These are phyloP conservation scores for Dolichoris vasculosae DNA, from an alignment of 1,140 invertebrate genomes.

Conservation along the genomic window DNA sequence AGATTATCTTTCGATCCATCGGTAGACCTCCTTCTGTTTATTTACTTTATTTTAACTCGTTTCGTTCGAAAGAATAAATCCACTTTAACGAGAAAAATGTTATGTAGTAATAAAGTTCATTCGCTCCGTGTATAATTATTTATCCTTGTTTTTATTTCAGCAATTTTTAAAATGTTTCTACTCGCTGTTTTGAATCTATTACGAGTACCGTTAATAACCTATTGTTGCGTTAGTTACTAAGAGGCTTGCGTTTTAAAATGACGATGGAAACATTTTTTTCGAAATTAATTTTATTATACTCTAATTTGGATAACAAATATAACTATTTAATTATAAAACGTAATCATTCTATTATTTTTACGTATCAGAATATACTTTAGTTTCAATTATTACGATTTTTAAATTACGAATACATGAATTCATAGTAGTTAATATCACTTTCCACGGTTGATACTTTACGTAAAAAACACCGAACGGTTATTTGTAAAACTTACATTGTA, in stretches of 20 bases:
- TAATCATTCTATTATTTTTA: slow-evolving; percentile 2
- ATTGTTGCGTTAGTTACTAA: not conserved
- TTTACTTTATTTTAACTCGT: not conserved
- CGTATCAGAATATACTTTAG: not conserved
- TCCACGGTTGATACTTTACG: not conserved
- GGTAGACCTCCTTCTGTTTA: not conserved
- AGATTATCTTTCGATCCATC: not conserved
- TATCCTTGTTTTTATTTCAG: not conserved
- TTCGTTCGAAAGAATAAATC: not conserved
- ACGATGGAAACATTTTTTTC: not conserved
- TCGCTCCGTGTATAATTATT: not conserved
- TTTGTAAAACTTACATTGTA: not conserved
- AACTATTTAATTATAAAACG: not conserved
- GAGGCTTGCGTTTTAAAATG: not conserved
- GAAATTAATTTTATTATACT: not conserved
- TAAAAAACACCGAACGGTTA: not conserved
- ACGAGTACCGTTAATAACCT: not conserved
- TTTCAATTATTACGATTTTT: not conserved
- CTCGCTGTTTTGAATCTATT: not conserved
- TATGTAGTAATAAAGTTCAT: not conserved
- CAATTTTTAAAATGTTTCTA: not conserved
- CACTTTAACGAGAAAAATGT: not conserved
- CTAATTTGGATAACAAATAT: not conserved
- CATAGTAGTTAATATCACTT: not conserved
- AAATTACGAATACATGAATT: not conserved